phyloP scores from a whole-genome alignment of 2,113 vertebrate genomes.

The Dasyornis broadbenti region DNA sequence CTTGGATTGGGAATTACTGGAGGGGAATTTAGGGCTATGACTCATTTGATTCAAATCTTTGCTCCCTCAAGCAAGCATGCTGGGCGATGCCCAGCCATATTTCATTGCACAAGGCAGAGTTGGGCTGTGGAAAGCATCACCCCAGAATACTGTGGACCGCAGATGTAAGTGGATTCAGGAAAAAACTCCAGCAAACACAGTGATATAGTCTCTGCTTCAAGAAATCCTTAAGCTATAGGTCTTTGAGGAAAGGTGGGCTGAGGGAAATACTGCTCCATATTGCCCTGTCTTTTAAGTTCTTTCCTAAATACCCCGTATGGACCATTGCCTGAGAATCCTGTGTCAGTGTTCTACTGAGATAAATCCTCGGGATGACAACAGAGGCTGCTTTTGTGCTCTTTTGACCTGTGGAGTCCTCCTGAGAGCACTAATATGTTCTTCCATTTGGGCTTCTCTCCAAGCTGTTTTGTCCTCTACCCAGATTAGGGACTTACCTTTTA shows the following conservation, averaged over 20 bases:
- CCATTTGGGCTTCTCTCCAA: not conserved
- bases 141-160: too few relatives aligned
- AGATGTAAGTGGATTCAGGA: not conserved
- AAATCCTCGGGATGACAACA: not conserved
- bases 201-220: not conserved
- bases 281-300: not conserved
- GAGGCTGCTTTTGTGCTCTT: not conserved
- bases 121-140: not conserved
- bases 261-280: not conserved
- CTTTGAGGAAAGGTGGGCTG: not conserved
- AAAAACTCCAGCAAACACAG: not conserved
- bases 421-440: not conserved
- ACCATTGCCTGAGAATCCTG: not conserved
- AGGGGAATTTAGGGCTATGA: not conserved
- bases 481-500: not conserved
- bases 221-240: not conserved
- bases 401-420: not conserved
- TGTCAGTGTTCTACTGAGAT: not conserved
- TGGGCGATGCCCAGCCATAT: fast-evolving
- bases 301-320: not conserved
- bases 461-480: not conserved
- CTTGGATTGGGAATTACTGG: not conserved
- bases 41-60: not conserved
- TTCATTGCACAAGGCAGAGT: not conserved
- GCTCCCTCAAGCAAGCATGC: not conserved